Percentiles rank a stretch among this genome's conserved stretches.
Conservation (phyloP, 30 jellyfish, hydroid and myxozoan genomes). For the Phacellophora camtschatica region DNA sequence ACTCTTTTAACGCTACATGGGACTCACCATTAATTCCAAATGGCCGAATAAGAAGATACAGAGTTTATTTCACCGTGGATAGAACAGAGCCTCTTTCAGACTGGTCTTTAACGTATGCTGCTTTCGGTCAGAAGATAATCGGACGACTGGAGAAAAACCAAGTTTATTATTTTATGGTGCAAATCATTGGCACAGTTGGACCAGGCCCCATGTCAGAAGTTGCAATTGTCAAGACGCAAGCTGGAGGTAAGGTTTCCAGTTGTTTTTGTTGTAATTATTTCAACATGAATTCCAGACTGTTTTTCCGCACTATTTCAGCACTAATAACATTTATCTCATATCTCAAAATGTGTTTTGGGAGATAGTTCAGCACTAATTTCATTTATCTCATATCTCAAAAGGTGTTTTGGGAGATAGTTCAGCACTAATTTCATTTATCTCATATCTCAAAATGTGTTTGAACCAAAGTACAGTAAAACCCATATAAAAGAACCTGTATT, state of each 20-base stretch:
- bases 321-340: no score
- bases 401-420: no score
- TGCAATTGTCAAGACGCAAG: conserved; percentile 60
- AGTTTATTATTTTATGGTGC: conserved; percentile 79
- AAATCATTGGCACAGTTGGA: conserved; percentile 63
- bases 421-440: no score
- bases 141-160: conserved; percentile 14
- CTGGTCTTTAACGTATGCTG: conserved; percentile 62
- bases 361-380: no score
- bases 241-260: conserved; percentile 66
- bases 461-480: no score
- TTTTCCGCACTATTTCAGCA: no score
- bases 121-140: conserved; percentile 31
- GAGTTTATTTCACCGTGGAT: conserved; percentile 59
- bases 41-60: conserved; percentile 62
- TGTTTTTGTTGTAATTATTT: no score
- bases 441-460: no score
- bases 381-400: no score
- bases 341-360: no score
- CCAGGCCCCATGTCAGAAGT: conserved; percentile 84
- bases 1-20: conserved; percentile 68
- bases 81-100: conserved; percentile 29
- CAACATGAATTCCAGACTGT: no score
- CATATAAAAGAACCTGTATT: no score
- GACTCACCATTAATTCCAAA: conserved; percentile 48